phyloP scores from a whole-genome alignment of 1,140 invertebrate species.

The Bombus breviceps region DNA sequence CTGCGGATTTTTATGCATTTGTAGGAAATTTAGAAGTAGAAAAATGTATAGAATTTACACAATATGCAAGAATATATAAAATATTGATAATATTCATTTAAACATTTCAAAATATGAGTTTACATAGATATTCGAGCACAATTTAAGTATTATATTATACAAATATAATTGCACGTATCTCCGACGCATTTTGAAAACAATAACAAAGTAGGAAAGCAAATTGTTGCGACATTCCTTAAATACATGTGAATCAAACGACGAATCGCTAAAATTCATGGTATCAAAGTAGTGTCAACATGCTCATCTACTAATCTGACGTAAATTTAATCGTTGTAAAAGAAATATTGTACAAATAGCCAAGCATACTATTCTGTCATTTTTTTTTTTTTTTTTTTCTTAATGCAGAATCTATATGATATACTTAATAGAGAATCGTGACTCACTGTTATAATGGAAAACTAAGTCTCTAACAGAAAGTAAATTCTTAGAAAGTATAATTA shows the following conservation, averaged over 20 bases:
- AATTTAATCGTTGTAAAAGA: conserved; percentile 31
- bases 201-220: conserved; percentile 51
- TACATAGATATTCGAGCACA: neutral
- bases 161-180: conserved; percentile 5
- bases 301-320: conserved; percentile 40
- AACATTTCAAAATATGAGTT: neutral
- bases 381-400: conserved; percentile 17
- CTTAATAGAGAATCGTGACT: conserved; percentile 40
- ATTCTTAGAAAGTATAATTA: conserved; percentile 42
- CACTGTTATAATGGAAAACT: conserved; percentile 36
- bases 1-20: neutral
- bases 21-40: neutral
- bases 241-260: conserved; percentile 35
- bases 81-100: no score
- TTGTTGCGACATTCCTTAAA: conserved; percentile 47
- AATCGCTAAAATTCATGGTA: neutral
- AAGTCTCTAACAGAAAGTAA: conserved; percentile 54
- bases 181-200: conserved; percentile 33
- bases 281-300: conserved; percentile 51
- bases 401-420: conserved; percentile 37
- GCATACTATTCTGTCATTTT: conserved; percentile 41
- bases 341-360: conserved; percentile 54
- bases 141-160: neutral
- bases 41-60: no score
- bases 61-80: neutral